These are phyloP conservation scores for Ictalurus punctatus DNA, from an alignment of 2,113 vertebrate genomes.

Conservation along the genomic window DNA sequence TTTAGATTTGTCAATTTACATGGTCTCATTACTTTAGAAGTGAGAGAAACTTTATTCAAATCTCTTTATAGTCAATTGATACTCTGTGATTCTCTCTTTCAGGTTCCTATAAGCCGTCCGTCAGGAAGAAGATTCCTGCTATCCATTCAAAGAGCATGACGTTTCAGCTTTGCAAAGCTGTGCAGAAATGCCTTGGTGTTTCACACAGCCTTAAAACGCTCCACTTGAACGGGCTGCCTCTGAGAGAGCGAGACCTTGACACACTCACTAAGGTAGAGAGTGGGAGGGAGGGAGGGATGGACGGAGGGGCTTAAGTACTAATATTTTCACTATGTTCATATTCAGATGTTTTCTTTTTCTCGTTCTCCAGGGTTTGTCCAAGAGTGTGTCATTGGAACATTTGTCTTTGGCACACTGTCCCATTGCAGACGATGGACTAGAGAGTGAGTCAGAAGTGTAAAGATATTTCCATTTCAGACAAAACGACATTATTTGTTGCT, in stretches of 20 bases:
- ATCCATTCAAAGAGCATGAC: conserved; percentile 85
- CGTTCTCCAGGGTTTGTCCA: conserved; percentile 80
- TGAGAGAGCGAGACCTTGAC: conserved; percentile 86
- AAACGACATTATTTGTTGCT: neutral
- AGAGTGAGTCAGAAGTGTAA: conserved; percentile 73
- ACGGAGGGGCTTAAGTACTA: neutral
- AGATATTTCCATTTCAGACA: neutral
- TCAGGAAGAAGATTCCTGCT: conserved; percentile 79
- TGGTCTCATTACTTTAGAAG: neutral
- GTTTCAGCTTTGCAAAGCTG: conserved; percentile 83
- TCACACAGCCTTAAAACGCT: conserved; percentile 81
- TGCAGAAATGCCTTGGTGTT: conserved; percentile 81
- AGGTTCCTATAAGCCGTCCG: conserved; percentile 49
- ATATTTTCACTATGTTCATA: neutral
- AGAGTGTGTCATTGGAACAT: conserved; percentile 79
- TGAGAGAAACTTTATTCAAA: neutral
- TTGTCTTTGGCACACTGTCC: conserved; percentile 88
- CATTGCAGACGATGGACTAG: conserved; percentile 86
- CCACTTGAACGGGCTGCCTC: conserved; percentile 84
- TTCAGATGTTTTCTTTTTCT: neutral
- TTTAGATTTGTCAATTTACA: neutral
- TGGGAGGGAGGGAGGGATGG: neutral
- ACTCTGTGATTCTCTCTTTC: neutral
- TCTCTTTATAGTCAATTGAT: neutral
- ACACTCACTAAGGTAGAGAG: conserved; percentile 80